Evolutionary conservation across 1,140 invertebrate species (phyloP).

Genomic region (Paralvinella palmiformis): DNA sequence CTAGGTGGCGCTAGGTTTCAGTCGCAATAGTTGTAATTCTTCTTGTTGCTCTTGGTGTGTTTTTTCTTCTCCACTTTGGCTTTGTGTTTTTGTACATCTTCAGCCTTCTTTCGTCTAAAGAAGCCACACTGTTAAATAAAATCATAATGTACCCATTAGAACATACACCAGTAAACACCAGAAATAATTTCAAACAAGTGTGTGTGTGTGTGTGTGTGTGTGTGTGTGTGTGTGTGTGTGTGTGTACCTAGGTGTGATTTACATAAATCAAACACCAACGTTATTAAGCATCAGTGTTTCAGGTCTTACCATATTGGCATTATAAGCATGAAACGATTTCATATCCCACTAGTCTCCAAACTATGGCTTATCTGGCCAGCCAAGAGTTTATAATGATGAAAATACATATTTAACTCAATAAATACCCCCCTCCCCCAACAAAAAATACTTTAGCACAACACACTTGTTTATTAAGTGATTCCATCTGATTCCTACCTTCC

Average conservation of each 20-base stretch:
- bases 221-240: background rate
- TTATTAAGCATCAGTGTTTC: background rate
- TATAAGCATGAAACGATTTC: background rate
- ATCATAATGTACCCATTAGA: background rate
- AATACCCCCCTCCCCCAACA: background rate
- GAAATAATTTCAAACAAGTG: background rate
- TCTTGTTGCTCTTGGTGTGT: background rate
- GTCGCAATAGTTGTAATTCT: too few relatives aligned
- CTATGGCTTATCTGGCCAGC: background rate
- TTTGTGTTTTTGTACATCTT: slow-evolving; percentile 23
- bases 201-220: background rate
- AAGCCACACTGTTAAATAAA: slow-evolving; percentile 61
- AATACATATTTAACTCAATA: background rate
- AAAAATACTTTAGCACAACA: too few relatives aligned
- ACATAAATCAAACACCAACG: background rate
- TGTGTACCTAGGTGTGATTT: background rate
- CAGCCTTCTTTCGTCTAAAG: slow-evolving; percentile 67
- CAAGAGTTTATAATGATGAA: background rate
- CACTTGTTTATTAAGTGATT: background rate
- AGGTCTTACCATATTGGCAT: background rate
- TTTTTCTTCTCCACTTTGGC: slow-evolving; percentile 15
- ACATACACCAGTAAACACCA: background rate
- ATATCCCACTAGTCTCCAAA: too few relatives aligned
- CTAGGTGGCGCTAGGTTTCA: too few relatives aligned
- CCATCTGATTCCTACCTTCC: slow-evolving; percentile 55